Base-by-base conservation (phyloP, 2,888 invertebrate species). In the Ormyrus pomaceus region DNA sequence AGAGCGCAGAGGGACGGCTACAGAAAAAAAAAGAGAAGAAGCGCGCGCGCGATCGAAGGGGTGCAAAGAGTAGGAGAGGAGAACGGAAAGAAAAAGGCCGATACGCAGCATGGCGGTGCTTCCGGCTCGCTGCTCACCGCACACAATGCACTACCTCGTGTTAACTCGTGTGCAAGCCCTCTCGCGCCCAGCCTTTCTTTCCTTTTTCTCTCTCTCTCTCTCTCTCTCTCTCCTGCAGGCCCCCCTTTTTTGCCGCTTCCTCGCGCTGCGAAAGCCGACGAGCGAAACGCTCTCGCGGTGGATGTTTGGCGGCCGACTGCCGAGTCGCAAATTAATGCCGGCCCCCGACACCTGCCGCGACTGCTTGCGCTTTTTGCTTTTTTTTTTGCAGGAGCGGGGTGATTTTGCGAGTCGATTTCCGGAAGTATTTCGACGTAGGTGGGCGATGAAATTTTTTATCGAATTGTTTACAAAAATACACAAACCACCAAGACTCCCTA, bases 111-210 rank as follows among this genome's bases (percentile, higher is more conserved):
- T 89, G 90, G 88, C 89, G 88, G 86, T 88, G 89, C 87, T 90
- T 90, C 90, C 90, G 89, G 90, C 87, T 89, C 89, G 89, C 88
- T 90, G 89, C 88, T 90, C 89, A 88, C 90, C 89, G 86, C 89
- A 89, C 88, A 90, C 90, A 90, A 90, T 90, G 88, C 88, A 83
- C 86, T 83, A 84, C 85, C 85, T 84, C 87, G 88, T 88, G 89
- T 89, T 88, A 88, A 88, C 88, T 88, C 87, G 84, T 85, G 83
- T 87, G 83, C 83, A 76, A 79, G 69, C 76, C 11, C 62, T 48
- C 65, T 62, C 78, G 59, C 58, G 55, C 79, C 45, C 62, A 46
- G 19, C 55, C 34, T 46, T 70, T 46, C 19, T 46, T 6, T 46
- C 34, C 34, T 13, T 19, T 10, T 46, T 66, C 72, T 80, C 64